Evolutionary conservation across 2,888 invertebrate species (phyloP), one percentile per base, ranked within the genome.

Genomic region (Sphaeridia pumilis): DNA sequence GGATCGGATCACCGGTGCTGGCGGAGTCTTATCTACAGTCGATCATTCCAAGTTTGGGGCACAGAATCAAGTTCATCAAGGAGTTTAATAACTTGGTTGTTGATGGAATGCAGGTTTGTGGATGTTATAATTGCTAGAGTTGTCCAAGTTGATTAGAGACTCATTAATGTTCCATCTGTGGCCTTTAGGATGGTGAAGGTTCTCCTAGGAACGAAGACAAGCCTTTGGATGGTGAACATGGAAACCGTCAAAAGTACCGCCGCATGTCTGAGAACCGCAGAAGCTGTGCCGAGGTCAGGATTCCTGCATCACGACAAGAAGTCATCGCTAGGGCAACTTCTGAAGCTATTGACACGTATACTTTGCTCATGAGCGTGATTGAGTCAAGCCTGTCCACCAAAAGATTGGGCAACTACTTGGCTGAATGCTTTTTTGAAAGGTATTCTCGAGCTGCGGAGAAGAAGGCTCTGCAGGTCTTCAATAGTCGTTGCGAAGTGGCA

Each of bases 401-500:
- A 7, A 14, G 38, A 5, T 17, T 38, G 38, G 38, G 38, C 17
- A 38, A 38, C 38, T 38, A 38, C 17, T 38, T 38, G 38, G 38
- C 38, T 5, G 38, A 38, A 17, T 38, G 38, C 38, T 38, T 38
- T 20, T 38, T 38, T 20, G 38, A 38, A 17, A 14, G 38, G 17
- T 38, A 38, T 38, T 38, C 38, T 14, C 38, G 38, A 38, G 38
- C 38, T 5, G 38, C 38, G 10, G 38, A 38, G 38, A 38, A 38
- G 38, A 38, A 38, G 17, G 38, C 38, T 5, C 38, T 38, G 7
- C 38, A 38, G 17, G 38, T 38, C 5, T 38, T 38, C 17, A 17
- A 20, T 5, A 38, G 17, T 17, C 38, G 38, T 14, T 38, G 38
- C 20, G 38, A 38, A 14, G 17, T 38, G 5, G 38, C 38, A 5